phyloP scores from a whole-genome alignment of 2,113 vertebrate species.

The Amphilophus citrinellus region DNA sequence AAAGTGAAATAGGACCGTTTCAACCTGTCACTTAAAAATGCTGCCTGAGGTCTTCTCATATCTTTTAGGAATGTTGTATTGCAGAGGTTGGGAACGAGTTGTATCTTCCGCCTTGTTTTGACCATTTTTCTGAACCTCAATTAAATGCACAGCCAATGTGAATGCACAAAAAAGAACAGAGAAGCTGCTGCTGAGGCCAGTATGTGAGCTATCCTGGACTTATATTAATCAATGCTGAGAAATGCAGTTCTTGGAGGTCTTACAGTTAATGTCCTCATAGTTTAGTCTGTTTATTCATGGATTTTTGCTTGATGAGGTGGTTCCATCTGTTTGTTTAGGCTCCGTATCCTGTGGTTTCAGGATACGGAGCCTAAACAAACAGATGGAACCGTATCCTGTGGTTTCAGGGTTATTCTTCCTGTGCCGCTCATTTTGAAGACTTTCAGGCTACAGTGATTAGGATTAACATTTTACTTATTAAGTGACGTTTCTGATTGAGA shows the following conservation, averaged over 20 bases:
- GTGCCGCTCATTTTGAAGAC: background rate
- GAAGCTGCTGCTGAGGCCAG: background rate
- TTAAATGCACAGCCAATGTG: background rate
- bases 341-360: background rate
- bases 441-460: conserved; percentile 23
- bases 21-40: conserved; percentile 44
- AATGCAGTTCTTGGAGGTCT: conserved; percentile 5
- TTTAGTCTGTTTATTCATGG: conserved; percentile 47
- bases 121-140: background rate
- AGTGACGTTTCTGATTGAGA: conserved; percentile 22
- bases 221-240: background rate
- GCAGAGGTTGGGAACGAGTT: conserved; percentile 9
- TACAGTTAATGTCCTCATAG: background rate
- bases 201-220: background rate
- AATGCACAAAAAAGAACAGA: background rate
- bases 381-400: background rate
- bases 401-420: conserved; percentile 12
- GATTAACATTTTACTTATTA: conserved; percentile 26
- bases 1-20: background rate
- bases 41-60: background rate
- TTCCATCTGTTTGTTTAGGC: conserved; percentile 19
- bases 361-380: no score
- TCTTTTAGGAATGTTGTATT: conserved; percentile 4
- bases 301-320: conserved; percentile 31
- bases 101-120: background rate